Evolutionary conservation across 1,140 invertebrate genomes (phyloP), one percentile per base, ranked within the genome.

Genomic region (Achroia grisella): DNA sequence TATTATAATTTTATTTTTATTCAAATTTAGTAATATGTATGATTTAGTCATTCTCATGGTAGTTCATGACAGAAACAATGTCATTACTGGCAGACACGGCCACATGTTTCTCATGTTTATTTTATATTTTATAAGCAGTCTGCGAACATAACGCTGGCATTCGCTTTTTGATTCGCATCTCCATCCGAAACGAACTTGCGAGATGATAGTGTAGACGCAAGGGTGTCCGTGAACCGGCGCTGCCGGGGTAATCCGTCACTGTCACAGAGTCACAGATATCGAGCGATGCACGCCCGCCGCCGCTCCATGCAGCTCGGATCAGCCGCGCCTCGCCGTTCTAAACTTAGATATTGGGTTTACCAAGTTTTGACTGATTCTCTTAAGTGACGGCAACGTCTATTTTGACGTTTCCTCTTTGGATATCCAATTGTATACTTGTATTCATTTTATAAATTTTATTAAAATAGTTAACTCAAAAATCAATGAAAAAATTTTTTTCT

Each of bases 331-430:
- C 39, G 36, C 56, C 33, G 53, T 58, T 61, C 71, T 69, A 72
- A 78, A 81, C 79, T 83, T 79, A 75, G 75, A 79, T 83, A 81
- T 79, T 78, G 75, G 67, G 71, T 80, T 73, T 65, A 77, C 68
- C 60, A 77, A 80, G 66, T 78, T 78, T 68, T 70, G 58, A 78
- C 73, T 72, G 69, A 73, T 77, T 72, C 56, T 50, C 56, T 58
- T 58, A 65, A 60, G 50, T 58, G 59, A 62, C 56, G 48, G 36
- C 47, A 31, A 46, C 47, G 43, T 56, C 52, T 69, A 58, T 60
- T 62, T 56, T 51, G 44, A 56, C 39, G 51, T 52, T 60, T 58
- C 36, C 53, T 48, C 39, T 43, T 17, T 36, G 30, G 37, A 52
- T 48, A 51, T 56, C 50, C 50, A 35, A 14, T 36, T 23, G 17